phyloP scores from a whole-genome alignment of 2,113 vertebrate species.

The Fregata magnificens region DNA sequence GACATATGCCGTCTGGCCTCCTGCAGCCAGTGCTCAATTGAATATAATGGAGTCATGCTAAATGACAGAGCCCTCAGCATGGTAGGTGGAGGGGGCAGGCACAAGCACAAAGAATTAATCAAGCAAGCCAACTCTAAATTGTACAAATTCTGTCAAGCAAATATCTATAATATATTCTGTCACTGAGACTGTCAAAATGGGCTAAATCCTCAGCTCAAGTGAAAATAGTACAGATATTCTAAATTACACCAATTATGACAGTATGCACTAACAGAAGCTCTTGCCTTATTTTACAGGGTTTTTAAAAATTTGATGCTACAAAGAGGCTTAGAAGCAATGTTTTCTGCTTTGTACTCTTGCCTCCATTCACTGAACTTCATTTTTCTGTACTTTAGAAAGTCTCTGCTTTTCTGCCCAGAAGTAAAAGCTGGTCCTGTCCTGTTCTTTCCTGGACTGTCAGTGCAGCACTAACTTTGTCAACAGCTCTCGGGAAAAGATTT shows the following conservation, averaged over 20 bases:
- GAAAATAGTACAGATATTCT: neutral
- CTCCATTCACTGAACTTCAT: neutral
- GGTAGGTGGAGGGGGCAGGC: neutral
- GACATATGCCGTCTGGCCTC: constrained; percentile 31
- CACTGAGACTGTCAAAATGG: constrained; percentile 28
- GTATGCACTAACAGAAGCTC: neutral
- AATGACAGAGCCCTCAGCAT: constrained; percentile 18
- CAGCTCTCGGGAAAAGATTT: neutral
- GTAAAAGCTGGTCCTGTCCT: neutral
- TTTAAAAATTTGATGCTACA: neutral
- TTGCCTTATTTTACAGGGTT: neutral
- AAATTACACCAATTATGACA: neutral
- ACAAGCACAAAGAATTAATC: constrained; percentile 42
- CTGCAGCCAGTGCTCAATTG: constrained; percentile 32
- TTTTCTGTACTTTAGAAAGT: neutral
- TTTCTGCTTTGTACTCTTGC: neutral
- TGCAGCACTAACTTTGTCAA: neutral
- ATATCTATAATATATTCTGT: constrained; percentile 25
- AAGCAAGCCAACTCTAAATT: constrained; percentile 10
- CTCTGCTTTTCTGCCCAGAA: neutral
- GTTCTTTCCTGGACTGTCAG: neutral
- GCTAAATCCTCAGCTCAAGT: constrained; percentile 14
- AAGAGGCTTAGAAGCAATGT: neutral
- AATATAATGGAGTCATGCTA: constrained; percentile 17
- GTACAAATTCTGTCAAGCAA: constrained; percentile 37